phyloP scores from a whole-genome alignment of 2,113 vertebrate genomes.

The Menidia beryllina region DNA sequence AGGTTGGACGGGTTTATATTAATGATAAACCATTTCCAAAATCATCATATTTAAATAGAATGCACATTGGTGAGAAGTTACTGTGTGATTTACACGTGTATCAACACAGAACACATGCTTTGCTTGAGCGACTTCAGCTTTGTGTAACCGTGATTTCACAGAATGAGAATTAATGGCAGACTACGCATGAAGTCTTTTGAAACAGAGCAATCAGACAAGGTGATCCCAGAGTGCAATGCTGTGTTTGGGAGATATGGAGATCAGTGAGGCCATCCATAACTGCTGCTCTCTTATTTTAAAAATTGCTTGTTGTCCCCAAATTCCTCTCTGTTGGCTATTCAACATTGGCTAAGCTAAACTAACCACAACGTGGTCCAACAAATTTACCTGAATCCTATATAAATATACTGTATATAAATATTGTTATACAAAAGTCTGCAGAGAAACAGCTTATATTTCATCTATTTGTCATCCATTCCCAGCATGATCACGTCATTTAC shows the following conservation, averaged over 20 bases:
- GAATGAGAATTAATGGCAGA: conserved; percentile 52
- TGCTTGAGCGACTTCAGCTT: conserved; percentile 5
- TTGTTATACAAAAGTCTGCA: no score
- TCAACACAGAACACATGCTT: conserved; percentile 36
- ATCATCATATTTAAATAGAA: no score
- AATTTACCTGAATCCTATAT: conserved; percentile 3
- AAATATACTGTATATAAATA: no score
- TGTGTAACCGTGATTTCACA: conserved; percentile 40
- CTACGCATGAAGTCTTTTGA: conserved; percentile 57
- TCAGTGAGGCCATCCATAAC: conserved; percentile 74
- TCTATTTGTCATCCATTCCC: not conserved
- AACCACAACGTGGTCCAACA: not conserved
- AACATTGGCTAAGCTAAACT: conserved; percentile 2
- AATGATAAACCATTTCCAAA: no score
- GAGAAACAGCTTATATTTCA: no score
- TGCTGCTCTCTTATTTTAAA: conserved; percentile 32
- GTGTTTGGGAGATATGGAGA: conserved; percentile 76
- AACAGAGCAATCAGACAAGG: conserved; percentile 66
- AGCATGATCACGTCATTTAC: no score
- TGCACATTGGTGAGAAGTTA: no score
- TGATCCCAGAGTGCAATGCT: conserved; percentile 70
- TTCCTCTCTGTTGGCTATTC: conserved; percentile 8
- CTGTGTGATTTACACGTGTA: conserved; percentile 42
- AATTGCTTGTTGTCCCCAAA: conserved; percentile 1
- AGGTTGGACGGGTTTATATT: no score